phyloP scores from a whole-genome alignment of 2,113 vertebrate species.

The Hippocampus mohnikei region DNA sequence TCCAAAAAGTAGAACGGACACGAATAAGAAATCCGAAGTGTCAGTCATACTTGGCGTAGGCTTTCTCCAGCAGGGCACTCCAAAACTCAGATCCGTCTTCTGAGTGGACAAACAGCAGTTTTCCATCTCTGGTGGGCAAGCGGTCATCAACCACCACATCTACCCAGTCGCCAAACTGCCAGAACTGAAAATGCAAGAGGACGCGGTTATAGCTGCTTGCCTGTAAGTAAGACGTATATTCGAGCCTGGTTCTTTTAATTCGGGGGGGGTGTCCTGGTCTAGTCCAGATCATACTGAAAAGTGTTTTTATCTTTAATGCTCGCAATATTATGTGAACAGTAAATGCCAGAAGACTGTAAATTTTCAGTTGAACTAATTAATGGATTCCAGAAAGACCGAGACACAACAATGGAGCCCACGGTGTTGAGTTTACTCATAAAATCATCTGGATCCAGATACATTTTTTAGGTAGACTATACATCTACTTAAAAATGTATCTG shows the following conservation, averaged over 20 bases:
- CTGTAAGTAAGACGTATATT: neutral
- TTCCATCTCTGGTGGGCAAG: slow-evolving; percentile 68
- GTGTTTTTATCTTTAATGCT: no score
- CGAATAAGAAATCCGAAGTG: slow-evolving; percentile 1
- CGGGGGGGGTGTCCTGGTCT: neutral
- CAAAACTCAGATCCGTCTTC: slow-evolving; percentile 72
- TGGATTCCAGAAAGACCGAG: no score
- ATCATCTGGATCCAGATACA: no score
- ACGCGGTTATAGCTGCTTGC: neutral
- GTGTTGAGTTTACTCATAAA: no score
- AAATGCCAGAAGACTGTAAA: no score
- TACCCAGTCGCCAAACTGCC: slow-evolving; percentile 77
- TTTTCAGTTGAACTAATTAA: no score
- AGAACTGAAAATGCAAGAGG: slow-evolving; percentile 61
- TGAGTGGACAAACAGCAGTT: slow-evolving; percentile 77
- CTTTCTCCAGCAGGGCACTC: slow-evolving; percentile 71
- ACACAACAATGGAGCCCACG: no score
- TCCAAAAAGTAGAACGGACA: slow-evolving; percentile 1
- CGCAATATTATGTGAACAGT: no score
- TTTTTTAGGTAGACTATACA: no score
- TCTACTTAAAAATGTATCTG: no score
- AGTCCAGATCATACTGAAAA: no score
- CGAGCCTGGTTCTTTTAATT: neutral
- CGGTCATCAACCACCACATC: slow-evolving; percentile 76
- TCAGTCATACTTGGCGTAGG: slow-evolving; percentile 68